A percentile compares a stretch with the other conserved stretches of the same genome.
Conservation (phyloP, 1,140 invertebrate species). For the Venturia canescens region DNA sequence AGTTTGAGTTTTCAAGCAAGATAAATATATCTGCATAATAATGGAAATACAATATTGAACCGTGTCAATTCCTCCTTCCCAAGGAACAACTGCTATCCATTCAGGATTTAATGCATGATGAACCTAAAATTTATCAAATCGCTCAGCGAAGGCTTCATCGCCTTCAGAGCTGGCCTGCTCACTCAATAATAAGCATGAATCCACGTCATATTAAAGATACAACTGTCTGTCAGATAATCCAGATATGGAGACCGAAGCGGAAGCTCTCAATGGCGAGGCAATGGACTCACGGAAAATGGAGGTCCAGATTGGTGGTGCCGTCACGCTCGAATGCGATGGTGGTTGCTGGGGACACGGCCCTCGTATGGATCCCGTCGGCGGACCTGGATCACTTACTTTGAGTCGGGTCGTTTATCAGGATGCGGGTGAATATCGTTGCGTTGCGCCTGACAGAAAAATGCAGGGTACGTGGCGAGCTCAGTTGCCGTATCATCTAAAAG, state of each 20-base stretch:
- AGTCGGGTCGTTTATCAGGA: slow-evolving; percentile 87
- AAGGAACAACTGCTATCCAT: background rate
- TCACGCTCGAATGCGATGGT: slow-evolving; percentile 88
- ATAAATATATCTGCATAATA: slow-evolving; percentile 7
- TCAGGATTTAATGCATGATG: background rate
- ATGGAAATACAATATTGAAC: slow-evolving; percentile 10
- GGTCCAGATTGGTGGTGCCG: slow-evolving; percentile 89
- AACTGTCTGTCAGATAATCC: slow-evolving; percentile 77
- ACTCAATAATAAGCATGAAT: background rate
- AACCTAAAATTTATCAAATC: background rate
- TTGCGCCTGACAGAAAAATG: slow-evolving; percentile 80
- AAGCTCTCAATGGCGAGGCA: slow-evolving; percentile 74
- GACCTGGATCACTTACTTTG: slow-evolving; percentile 79
- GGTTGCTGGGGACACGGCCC: slow-evolving; percentile 80
- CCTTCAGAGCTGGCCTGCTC: background rate
- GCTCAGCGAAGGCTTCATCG: background rate
- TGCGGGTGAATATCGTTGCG: slow-evolving; percentile 86
- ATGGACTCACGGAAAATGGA: slow-evolving; percentile 83
- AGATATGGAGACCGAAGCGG: slow-evolving; percentile 77
- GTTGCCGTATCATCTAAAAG: slow-evolving; percentile 77
- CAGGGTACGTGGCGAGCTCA: slow-evolving; percentile 76
- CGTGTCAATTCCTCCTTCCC: background rate
- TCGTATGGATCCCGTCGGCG: slow-evolving; percentile 79
- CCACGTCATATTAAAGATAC: slow-evolving; percentile 26
- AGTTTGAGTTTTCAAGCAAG: slow-evolving; percentile 1